Evolutionary conservation across 2,888 invertebrate species (phyloP).

Genomic region (Drosophila setosimentum): DNA sequence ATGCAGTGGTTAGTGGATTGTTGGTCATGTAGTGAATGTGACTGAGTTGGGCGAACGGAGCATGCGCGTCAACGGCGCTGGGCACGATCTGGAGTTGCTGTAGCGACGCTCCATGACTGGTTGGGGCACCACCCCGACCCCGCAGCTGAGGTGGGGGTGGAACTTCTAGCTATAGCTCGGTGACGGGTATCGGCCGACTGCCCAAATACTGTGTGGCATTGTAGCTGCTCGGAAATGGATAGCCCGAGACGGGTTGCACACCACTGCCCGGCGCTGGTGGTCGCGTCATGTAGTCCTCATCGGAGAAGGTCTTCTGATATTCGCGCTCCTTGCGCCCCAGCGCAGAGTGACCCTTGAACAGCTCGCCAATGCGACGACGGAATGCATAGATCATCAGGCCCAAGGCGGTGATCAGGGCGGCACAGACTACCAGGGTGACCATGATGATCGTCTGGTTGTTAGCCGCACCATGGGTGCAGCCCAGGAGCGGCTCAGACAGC

Average conservation of each 20-base stretch:
- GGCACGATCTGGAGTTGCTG: conserved; percentile 83
- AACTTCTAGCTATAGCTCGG: conserved; percentile 97
- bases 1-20: conserved; percentile 47
- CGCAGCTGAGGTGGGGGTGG: conserved; percentile 93
- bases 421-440: conserved; percentile 90
- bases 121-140: conserved; percentile 84
- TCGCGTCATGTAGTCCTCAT: conserved; percentile 90
- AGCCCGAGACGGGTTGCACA: conserved; percentile 75
- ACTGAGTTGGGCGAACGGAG: conserved; percentile 84
- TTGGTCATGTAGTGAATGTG: conserved; percentile 85
- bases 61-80: conserved; percentile 77
- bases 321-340: conserved; percentile 91
- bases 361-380: conserved; percentile 91
- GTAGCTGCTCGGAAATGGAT: conserved; percentile 74
- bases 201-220: conserved; percentile 86
- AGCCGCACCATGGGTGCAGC: conserved; percentile 92
- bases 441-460: conserved; percentile 92
- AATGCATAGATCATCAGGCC: conserved; percentile 92
- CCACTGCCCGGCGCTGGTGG: conserved; percentile 84
- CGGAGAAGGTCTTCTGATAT: conserved; percentile 95
- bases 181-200: conserved; percentile 92
- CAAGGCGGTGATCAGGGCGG: conserved; percentile 90
- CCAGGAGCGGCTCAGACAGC: conserved; percentile 91
- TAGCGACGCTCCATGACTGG: conserved; percentile 67
- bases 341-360: conserved; percentile 89